These are phyloP conservation scores for Xanthia togata DNA, from an alignment of 2,888 invertebrate genomes.

Conservation along the genomic window DNA sequence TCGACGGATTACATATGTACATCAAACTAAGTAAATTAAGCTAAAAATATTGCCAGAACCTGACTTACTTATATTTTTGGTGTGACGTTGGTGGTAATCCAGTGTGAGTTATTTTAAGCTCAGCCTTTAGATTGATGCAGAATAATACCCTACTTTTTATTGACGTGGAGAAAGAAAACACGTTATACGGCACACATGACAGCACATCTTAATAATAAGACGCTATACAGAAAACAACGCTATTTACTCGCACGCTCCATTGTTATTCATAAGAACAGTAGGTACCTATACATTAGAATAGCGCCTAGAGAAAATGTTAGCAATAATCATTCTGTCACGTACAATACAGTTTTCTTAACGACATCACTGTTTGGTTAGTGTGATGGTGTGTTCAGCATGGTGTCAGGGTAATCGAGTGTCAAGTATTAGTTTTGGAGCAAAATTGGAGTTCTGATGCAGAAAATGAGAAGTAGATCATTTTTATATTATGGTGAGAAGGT, in stretches of 20 bases:
- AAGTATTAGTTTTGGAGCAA: no score
- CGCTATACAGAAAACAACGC: not conserved
- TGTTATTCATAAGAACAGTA: not conserved
- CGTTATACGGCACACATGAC: not conserved
- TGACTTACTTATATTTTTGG: no score
- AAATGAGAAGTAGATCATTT: not conserved
- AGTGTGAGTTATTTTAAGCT: not conserved
- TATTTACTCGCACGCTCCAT: not conserved
- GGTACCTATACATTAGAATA: not conserved
- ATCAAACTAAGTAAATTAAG: no score
- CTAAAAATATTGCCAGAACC: no score
- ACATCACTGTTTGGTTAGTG: not conserved
- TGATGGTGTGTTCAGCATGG: not conserved
- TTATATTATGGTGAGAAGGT: no score
- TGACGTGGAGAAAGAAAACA: not conserved
- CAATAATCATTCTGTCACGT: not conserved
- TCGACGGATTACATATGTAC: no score
- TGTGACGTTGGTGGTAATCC: not conserved
- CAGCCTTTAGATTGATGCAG: not conserved
- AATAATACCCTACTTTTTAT: not conserved
- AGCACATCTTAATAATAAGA: not conserved
- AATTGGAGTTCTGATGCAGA: not conserved
- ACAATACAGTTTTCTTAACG: not conserved
- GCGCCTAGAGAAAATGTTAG: not conserved
- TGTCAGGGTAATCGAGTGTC: not conserved